These are phyloP conservation scores for Platypus cylindrus DNA, from an alignment of 2,888 invertebrate species.

Conservation along the genomic window DNA sequence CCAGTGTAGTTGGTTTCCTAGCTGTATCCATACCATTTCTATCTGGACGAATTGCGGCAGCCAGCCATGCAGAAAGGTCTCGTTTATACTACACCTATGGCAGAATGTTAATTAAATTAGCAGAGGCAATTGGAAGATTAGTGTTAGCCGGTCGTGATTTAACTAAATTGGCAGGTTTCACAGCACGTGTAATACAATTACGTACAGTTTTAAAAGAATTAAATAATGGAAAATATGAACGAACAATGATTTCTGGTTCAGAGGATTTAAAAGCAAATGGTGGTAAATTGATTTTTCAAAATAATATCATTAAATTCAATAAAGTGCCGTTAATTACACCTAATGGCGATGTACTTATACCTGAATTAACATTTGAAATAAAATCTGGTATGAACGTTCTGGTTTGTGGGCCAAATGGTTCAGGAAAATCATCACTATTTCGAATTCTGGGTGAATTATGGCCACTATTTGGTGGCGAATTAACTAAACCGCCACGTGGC, in stretches of 20 bases:
- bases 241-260: conserved; percentile 50
- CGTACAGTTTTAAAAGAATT: conserved; percentile 72
- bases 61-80: conserved; percentile 53
- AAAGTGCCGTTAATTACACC: conserved; percentile 92
- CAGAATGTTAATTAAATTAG: conserved; percentile 89
- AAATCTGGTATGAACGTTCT: conserved; percentile 87
- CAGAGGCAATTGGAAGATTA: conserved; percentile 91
- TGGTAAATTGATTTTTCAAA: conserved; percentile 69
- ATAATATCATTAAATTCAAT: conserved; percentile 85
- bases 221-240: conserved; percentile 57
- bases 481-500: conserved; percentile 90
- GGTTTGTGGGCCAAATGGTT: conserved; percentile 98
- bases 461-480: conserved; percentile 84
- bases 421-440: conserved; percentile 96
- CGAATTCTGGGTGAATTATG: conserved; percentile 92
- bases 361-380: conserved; percentile 78
- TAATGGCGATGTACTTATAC: conserved; percentile 88
- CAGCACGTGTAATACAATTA: conserved; percentile 83
- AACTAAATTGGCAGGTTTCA: conserved; percentile 88
- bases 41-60: conserved; percentile 49
- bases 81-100: conserved; percentile 90
- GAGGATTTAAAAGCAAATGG: conserved; percentile 48
- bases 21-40: conserved; percentile 93
- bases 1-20: conserved; percentile 92
- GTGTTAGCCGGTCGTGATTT: conserved; percentile 92